Conservation (phyloP, 2,888 invertebrate species). For the Calameuta pallipes region DNA sequence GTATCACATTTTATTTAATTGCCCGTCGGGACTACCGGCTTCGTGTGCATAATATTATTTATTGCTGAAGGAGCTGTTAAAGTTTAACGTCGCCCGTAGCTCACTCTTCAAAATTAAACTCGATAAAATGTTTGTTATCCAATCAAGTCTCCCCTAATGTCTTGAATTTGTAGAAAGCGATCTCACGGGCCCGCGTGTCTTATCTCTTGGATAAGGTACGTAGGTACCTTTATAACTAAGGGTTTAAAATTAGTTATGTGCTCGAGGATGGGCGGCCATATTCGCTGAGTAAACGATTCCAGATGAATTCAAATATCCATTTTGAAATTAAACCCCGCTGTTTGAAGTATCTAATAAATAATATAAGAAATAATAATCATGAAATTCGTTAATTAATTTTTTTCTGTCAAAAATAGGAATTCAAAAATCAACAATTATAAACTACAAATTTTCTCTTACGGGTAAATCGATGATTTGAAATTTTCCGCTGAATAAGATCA, state of each 20-base stretch:
- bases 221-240: slow-evolving; percentile 34
- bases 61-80: slow-evolving; percentile 64
- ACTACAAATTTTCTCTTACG: neutral
- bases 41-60: slow-evolving; percentile 65
- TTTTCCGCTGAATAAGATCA: neutral
- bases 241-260: slow-evolving; percentile 35
- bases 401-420: neutral
- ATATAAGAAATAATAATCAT: neutral
- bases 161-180: slow-evolving; percentile 43
- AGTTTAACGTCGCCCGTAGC: slow-evolving; percentile 57
- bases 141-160: slow-evolving; percentile 47
- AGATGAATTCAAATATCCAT: neutral
- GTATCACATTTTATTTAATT: slow-evolving; percentile 67
- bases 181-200: slow-evolving; percentile 19
- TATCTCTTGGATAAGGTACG: slow-evolving; percentile 31
- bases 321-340: neutral
- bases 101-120: slow-evolving; percentile 61
- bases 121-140: slow-evolving; percentile 66
- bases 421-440: neutral
- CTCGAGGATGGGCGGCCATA: slow-evolving; percentile 17
- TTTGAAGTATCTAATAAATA: neutral
- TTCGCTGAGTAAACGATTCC: slow-evolving; percentile 1
- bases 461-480: neutral
- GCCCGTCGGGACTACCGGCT: slow-evolving; percentile 48
- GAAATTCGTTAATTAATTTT: neutral